A percentile compares a stretch with the other conserved stretches of the same genome.
Evolutionary conservation across 2,113 vertebrate genomes (phyloP).

Genomic region (Platysteira castanea): DNA sequence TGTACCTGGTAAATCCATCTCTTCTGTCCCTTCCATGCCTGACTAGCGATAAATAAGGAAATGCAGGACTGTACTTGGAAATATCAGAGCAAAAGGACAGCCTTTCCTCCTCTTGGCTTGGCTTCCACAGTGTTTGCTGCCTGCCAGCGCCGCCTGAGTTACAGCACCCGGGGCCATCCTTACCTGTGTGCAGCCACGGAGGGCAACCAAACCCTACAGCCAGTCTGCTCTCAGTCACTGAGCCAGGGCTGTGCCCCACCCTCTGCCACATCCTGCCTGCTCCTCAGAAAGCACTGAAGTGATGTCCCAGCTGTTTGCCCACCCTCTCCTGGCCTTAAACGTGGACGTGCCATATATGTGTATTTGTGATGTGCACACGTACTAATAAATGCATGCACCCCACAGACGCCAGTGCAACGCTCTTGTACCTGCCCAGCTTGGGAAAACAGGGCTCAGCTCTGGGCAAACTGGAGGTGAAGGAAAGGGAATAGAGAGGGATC

Average conservation of each 20-base stretch:
- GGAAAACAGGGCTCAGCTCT: neutral
- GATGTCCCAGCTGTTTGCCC: neutral
- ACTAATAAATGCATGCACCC: too few species aligned
- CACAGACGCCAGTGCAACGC: neutral
- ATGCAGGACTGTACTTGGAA: neutral
- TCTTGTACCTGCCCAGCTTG: neutral
- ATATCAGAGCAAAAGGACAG: neutral
- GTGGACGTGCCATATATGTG: rapidly evolving
- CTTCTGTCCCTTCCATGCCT: neutral
- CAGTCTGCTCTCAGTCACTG: neutral
- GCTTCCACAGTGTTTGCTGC: neutral
- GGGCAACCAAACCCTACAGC: neutral
- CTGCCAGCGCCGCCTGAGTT: neutral
- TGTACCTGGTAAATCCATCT: neutral
- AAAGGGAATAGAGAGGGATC: neutral
- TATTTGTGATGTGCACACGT: neutral
- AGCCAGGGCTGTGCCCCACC: neutral
- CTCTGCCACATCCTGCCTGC: neutral
- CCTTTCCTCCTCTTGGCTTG: neutral
- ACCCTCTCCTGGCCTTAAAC: neutral
- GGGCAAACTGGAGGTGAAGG: neutral
- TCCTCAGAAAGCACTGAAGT: neutral
- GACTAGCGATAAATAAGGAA: neutral
- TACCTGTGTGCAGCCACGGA: neutral
- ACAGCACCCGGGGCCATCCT: neutral